These are phyloP conservation scores for Mastigias papua DNA, from an alignment of 30 jellyfish, hydroid and myxozoan genomes.

Conservation along the genomic window DNA sequence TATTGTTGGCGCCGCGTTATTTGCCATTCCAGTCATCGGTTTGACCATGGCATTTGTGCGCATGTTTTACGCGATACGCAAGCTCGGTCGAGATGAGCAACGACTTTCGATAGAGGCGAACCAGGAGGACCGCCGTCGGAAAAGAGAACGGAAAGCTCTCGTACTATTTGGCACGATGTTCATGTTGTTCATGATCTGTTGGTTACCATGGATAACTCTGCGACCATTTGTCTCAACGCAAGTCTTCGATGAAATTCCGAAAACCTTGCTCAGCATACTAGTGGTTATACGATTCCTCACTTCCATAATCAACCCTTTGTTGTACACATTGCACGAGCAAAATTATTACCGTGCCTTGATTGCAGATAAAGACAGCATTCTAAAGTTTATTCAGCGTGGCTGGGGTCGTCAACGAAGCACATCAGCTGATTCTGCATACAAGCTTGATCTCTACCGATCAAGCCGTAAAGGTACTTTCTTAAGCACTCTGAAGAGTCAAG, in stretches of 20 bases:
- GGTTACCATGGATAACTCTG: slow-evolving; percentile 74
- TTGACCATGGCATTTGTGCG: slow-evolving; percentile 59
- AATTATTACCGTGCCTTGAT: slow-evolving; percentile 53
- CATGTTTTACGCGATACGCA: slow-evolving; percentile 74
- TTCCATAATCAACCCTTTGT: slow-evolving; percentile 64
- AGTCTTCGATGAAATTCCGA: slow-evolving; percentile 31
- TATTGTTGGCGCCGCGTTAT: slow-evolving; percentile 54
- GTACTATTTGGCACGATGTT: slow-evolving; percentile 62
- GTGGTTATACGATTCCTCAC: slow-evolving; percentile 68
- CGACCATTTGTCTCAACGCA: slow-evolving; percentile 30
- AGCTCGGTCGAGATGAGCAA: slow-evolving; percentile 60
- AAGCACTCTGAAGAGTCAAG: neutral
- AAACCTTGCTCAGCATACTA: slow-evolving; percentile 8
- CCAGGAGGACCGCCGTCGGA: slow-evolving; percentile 32
- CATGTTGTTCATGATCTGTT: slow-evolving; percentile 50
- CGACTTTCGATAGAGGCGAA: slow-evolving; percentile 10
- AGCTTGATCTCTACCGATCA: neutral
- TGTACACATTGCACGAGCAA: slow-evolving; percentile 65
- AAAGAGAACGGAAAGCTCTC: slow-evolving; percentile 70
- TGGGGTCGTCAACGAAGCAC: neutral
- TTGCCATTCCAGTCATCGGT: slow-evolving; percentile 47
- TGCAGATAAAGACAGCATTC: slow-evolving; percentile 13
- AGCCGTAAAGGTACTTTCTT: slow-evolving; percentile 2
- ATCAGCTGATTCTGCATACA: neutral
- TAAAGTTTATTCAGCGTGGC: neutral